Evolutionary conservation across 92 coral and sea anemone species (phyloP), one percentile per base, ranked within the genome.

Genomic region (Umimayanthus kanabou): DNA sequence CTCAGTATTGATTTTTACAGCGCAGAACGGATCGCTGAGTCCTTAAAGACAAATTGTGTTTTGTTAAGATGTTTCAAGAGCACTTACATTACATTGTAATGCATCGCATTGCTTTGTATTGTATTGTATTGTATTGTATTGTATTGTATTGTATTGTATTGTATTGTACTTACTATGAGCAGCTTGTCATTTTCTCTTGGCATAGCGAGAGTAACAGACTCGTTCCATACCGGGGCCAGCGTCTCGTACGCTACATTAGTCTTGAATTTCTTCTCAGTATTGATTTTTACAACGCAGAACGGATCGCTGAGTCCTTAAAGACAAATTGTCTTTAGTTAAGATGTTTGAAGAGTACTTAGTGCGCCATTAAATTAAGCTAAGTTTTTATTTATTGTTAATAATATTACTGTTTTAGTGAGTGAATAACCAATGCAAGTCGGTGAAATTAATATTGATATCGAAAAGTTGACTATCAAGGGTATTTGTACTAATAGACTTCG

Each of bases 1-100:
- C 53, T 93, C 93, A 84, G 81, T 94, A 76, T 96, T 94, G 4
- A 96, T 95, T 40, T 94, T 92, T n/a, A 96, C 96, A 25, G 94
- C 92, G 79, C 98, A 94, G 88, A 96, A 96, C 1, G 98, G 98
- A 82, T 96, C 98, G 78, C 98, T 96, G 5, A 96, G 91, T 50
- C 98, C 98, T 95, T 43, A 47, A 71, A 25, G 58, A 78, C 71
- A 64, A 20, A 6, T 39, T 14, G 29, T 2, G n/a, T 22, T 10
- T 73, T 0, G 45, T 39, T 8, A 47, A 25, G 82, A 45, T 43
- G 6, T 16, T 47, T 80, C 20, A 55, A 83, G 26, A 65, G 76
- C 9, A 42, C 28, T 28, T 70, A n/a, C n/a, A n/a, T n/a, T n/a
- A n/a, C n/a, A n/a, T n/a, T n/a, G n/a, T n/a, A n/a, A n/a, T n/a